phyloP scores from a whole-genome alignment of 1,140 invertebrate genomes.

The Neodiprion virginianus region DNA sequence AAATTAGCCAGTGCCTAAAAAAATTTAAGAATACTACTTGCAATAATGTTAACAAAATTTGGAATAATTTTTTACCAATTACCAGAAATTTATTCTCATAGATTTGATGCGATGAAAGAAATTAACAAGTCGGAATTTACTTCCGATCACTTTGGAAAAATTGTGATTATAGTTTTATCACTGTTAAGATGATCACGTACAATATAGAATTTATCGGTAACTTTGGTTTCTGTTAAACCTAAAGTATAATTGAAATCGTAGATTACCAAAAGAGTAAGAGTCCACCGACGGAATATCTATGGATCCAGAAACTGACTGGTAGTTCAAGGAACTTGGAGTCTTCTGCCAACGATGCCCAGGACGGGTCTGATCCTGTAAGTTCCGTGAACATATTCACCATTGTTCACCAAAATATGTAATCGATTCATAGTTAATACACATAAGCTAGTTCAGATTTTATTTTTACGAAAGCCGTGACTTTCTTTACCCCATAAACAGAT shows the following conservation, averaged over 20 bases:
- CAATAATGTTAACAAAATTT: too few relatives aligned
- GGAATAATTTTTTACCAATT: too few relatives aligned
- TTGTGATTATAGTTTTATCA: too few relatives aligned
- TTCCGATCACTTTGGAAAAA: too few relatives aligned
- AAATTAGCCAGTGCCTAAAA: too few relatives aligned
- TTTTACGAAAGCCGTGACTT: too few relatives aligned
- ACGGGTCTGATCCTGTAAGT: constrained; percentile 45
- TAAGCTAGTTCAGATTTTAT: background rate
- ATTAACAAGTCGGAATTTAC: too few relatives aligned
- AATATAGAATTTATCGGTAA: background rate
- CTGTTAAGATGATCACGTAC: too few relatives aligned
- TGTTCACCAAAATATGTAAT: background rate
- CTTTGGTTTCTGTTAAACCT: constrained; percentile 42
- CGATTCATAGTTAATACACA: background rate
- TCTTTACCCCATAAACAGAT: too few relatives aligned
- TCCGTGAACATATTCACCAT: background rate
- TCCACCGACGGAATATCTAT: constrained; percentile 47
- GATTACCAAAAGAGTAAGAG: constrained; percentile 54
- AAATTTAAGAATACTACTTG: too few relatives aligned
- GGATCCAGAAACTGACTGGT: constrained; percentile 53
- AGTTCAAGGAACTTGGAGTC: constrained; percentile 41
- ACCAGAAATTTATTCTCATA: too few relatives aligned
- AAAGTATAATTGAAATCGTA: constrained; percentile 58
- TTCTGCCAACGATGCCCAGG: constrained; percentile 37
- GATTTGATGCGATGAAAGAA: too few relatives aligned